Percentiles rank a stretch among this genome's conserved stretches.
Evolutionary conservation across 2,113 vertebrate genomes (phyloP).

Genomic region (Corvus moneduloides): DNA sequence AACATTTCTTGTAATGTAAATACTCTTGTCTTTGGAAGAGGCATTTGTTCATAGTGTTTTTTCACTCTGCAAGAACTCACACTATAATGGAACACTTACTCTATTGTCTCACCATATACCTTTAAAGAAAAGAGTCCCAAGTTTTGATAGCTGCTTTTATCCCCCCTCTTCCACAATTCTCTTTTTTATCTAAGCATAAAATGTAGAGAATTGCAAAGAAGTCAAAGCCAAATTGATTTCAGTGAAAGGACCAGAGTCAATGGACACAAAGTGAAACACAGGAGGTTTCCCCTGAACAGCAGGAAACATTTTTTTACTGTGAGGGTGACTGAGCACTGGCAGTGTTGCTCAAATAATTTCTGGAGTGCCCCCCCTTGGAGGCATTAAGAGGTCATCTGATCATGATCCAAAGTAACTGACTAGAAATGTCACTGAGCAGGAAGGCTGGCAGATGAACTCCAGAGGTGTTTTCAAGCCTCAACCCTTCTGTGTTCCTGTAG

Average conservation of each 20-base stretch:
- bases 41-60: background rate
- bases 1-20: background rate
- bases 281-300: background rate
- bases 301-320: background rate
- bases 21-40: background rate
- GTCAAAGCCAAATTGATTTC: background rate
- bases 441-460: background rate
- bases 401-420: accelerated
- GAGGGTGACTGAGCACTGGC: background rate
- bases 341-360: background rate
- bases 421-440: background rate
- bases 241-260: background rate
- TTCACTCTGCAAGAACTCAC: background rate
- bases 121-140: background rate
- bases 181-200: background rate
- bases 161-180: background rate
- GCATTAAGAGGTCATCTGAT: no score
- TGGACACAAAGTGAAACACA: background rate
- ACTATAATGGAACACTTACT: background rate
- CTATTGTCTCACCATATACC: background rate
- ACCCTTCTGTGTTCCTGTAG: background rate
- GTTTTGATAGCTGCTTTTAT: background rate
- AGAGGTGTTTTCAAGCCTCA: background rate
- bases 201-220: background rate
- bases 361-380: background rate